Evolutionary conservation across 2,797 vertebrate genomes (phyloP), one percentile per base, ranked within the genome.

Genomic region (Syngnathus acus): DNA sequence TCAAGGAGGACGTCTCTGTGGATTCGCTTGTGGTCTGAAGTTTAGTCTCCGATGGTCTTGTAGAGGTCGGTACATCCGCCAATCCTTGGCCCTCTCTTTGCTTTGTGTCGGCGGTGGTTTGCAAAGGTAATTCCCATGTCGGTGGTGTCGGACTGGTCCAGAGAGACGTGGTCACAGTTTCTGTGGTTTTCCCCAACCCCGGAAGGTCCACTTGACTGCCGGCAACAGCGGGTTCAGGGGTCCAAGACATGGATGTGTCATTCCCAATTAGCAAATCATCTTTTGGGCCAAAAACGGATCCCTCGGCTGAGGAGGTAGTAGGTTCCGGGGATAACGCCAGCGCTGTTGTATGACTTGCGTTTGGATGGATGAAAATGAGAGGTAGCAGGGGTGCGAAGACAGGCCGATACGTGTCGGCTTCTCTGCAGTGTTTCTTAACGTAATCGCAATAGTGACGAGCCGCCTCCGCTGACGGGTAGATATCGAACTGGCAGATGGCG

Each of bases 381-480:
- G 93, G 94, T 71, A 93, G 77, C 68, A 95, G 84, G 2, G 92
- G 87, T 11, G 90, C 89, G 72, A 94, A 80, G 67, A 83, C 86
- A 0, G 94, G 92, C 92, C 93, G 89, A 85, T 93, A 92, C 0
- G 86, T 91, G 67, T 95, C 95, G 3, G 93, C 92, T 81, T 94
- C 94, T 86, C 94, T 93, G 88, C 97, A 99, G 62, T 95, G 95
- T 87, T 94, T 95, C 85, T 94, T 98, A 85, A 99, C 93, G 89
- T 94, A 94, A 89, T 95, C 92, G 89, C 97, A 98, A 93, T 97
- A 99, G 91, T 97, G 94, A 79, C 94, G 93, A 93, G 95, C 92
- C 90, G 95, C 95, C 93, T 92, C 91, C 23, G 93, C 88, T 37
- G 95, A 94, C 65, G 96, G 95, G 86, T 97, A 94, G 88, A 98